These are phyloP conservation scores for Cyanocitta stelleri DNA, from an alignment of 2,113 vertebrate genomes.

Conservation along the genomic window DNA sequence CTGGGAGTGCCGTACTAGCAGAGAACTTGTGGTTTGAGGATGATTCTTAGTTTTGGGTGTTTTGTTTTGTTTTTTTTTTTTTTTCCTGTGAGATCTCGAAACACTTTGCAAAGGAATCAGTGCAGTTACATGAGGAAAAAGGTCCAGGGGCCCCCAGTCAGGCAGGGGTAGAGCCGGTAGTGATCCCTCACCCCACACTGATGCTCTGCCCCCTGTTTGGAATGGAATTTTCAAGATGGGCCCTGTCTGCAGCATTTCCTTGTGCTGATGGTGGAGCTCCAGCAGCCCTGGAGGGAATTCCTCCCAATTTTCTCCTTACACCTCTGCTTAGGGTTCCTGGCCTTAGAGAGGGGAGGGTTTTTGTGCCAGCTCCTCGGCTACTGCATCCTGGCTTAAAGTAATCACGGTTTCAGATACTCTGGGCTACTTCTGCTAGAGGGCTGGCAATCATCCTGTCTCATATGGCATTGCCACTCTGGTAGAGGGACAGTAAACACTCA, in stretches of 20 bases:
- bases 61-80: fast-evolving
- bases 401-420: fast-evolving
- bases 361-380: not conserved
- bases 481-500: not conserved
- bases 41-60: not conserved
- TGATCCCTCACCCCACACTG: not conserved
- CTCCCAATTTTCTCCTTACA: not conserved
- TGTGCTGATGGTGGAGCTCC: not conserved
- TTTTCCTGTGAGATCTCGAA: not conserved
- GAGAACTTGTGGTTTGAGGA: not conserved
- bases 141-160: not conserved
- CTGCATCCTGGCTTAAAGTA: not conserved
- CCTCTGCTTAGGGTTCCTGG: not conserved
- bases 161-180: not conserved
- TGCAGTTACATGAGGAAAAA: not conserved
- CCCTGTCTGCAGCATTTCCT: not conserved
- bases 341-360: not conserved
- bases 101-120: not conserved
- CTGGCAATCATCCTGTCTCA: not conserved
- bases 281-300: not conserved
- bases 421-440: not conserved
- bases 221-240: not conserved
- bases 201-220: not conserved
- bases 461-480: not conserved
- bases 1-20: too few species aligned